Conservation (phyloP, 2,888 invertebrate genomes). For the Lamproptera curius region DNA sequence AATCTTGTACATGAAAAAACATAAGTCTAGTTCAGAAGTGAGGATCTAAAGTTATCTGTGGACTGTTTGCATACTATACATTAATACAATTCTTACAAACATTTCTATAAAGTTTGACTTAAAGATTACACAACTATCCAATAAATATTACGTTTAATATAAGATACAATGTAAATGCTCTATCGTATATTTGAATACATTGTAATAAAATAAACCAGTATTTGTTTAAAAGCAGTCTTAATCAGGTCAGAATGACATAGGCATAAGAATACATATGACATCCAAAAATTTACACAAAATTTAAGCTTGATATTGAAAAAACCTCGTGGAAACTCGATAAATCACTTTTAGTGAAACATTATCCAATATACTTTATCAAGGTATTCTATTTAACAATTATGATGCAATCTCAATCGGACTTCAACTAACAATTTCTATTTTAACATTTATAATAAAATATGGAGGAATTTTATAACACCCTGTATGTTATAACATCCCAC, state of each 20-base stretch:
- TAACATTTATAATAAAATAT: slow-evolving; percentile 1
- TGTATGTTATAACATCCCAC: slow-evolving; percentile 5
- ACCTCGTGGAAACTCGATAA: background rate
- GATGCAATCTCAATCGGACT: background rate
- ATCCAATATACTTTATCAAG: background rate
- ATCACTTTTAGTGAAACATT: background rate
- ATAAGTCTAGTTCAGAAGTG: too few species aligned
- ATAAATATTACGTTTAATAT: background rate
- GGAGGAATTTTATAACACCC: slow-evolving; percentile 6
- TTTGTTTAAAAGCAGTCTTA: background rate
- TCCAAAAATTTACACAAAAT: background rate
- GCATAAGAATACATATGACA: background rate
- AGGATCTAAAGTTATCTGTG: too few species aligned
- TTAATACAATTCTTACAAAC: too few species aligned
- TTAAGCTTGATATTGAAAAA: background rate
- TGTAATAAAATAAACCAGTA: background rate
- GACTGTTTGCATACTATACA: too few species aligned
- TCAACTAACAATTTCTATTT: background rate
- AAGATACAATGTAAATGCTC: background rate
- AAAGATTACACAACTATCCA: background rate
- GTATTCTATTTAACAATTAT: background rate
- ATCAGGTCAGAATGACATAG: background rate
- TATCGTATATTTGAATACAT: background rate
- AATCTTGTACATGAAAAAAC: too few species aligned
- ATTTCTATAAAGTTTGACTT: background rate